Base-by-base conservation (phyloP, 1,140 invertebrate genomes). In the Saccostrea echinata region DNA sequence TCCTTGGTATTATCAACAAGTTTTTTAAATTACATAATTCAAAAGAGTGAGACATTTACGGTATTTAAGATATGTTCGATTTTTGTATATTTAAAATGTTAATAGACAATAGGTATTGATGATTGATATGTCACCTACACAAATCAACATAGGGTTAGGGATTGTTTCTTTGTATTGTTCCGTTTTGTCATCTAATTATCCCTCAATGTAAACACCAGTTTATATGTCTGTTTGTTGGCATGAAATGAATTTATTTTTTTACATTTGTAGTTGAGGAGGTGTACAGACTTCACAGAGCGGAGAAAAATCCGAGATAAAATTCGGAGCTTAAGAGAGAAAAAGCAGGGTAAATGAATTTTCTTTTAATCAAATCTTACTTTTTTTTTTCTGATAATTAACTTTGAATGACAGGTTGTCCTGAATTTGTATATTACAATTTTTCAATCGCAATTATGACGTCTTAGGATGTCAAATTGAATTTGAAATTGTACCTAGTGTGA, bases 271-370 rank as follows among this genome's bases (percentile, higher is more conserved):
- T 96, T 98, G 95, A 97, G 97, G 95, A 96, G 96, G 94, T 97
- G 97, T 93, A 96, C 96, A 90, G 97, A 97, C 93, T 97, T 97
- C 96, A 97, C 98, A 94, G 97, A 97, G 94, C 96, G 97, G 92
- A 96, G 97, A 91, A 96, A 96, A 91, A 96, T 98, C 91, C 96
- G 97, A 95, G 96, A 96, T 92, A 88, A 43, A 83, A 88, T 88
- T 21, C 85, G 87, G 53, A 85, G 85, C 24, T 71, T 88, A 18
- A 61, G 87, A 64, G 87, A 88, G 51, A 84, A 84, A 35, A 52
- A 81, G 33, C 68, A 82, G 85, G 84, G 84, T 85, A 86, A 80
- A n/a, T 83, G n/a, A 51, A 24, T 51, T 16, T 16, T 13, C 27
- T 83, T 21, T 16, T 18, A 51, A 21, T 52, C 18, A 83, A 51